Conservation (phyloP, 2,888 invertebrate genomes). For the Chelonus formosanus region DNA sequence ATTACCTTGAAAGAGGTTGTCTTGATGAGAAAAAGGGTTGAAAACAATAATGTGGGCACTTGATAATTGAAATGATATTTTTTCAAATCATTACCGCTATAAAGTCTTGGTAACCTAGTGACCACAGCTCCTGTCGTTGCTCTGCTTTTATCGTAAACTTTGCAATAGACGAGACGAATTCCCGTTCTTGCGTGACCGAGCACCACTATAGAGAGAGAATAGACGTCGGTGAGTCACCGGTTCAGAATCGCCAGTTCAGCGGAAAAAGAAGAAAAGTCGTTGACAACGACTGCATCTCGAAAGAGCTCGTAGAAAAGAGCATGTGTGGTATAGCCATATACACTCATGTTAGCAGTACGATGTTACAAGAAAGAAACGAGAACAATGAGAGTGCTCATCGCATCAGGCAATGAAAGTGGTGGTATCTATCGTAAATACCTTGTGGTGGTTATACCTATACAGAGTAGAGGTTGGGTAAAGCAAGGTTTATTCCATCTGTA, state of each 20-base stretch:
- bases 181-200: constrained; percentile 31
- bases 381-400: constrained; percentile 21
- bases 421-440: constrained; percentile 21
- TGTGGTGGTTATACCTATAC: no score
- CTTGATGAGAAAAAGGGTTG: no score
- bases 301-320: constrained; percentile 3
- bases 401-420: constrained; percentile 12
- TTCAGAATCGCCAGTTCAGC: not conserved
- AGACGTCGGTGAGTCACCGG: constrained; percentile 15
- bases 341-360: not conserved
- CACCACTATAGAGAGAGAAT: constrained; percentile 3
- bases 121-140: constrained; percentile 12
- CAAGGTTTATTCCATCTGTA: not conserved
- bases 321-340: constrained; percentile 1
- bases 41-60: not conserved
- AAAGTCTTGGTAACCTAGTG: constrained; percentile 27
- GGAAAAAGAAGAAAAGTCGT: constrained; percentile 5
- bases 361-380: constrained; percentile 12
- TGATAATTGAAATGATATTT: not conserved
- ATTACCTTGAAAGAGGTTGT: no score
- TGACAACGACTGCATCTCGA: constrained; percentile 2
- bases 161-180: constrained; percentile 29
- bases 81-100: constrained; percentile 5
- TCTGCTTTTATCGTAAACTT: constrained; percentile 28
- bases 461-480: not conserved